These are phyloP conservation scores for Salticus scenicus DNA, from an alignment of 2,888 invertebrate genomes.

Conservation along the genomic window DNA sequence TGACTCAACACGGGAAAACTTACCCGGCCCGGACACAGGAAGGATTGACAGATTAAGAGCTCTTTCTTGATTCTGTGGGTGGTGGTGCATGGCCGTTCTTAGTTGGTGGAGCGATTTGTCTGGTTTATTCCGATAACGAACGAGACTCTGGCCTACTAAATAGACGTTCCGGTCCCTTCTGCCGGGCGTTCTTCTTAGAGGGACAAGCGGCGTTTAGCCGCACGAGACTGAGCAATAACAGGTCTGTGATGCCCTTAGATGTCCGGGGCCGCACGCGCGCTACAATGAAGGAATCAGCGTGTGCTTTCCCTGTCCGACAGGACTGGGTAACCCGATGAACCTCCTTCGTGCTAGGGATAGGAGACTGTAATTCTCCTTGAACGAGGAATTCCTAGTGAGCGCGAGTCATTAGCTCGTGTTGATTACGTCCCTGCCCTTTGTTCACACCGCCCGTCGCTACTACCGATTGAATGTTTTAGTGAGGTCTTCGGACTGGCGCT, in stretches of 20 bases:
- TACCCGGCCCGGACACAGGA: slow-evolving; percentile 53
- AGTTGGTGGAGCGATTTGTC: slow-evolving; percentile 84
- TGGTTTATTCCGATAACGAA: slow-evolving; percentile 86
- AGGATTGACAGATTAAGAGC: slow-evolving; percentile 60
- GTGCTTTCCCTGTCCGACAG: slow-evolving; percentile 80
- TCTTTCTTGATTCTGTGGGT: slow-evolving; percentile 76
- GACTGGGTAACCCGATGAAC: slow-evolving; percentile 82
- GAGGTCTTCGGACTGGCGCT: no score
- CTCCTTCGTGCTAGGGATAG: slow-evolving; percentile 83
- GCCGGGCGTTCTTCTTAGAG: slow-evolving; percentile 31
- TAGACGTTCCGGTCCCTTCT: slow-evolving; percentile 73
- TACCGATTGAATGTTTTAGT: no score
- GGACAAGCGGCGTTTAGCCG: slow-evolving; percentile 34
- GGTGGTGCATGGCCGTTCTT: slow-evolving; percentile 82
- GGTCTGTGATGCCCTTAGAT: slow-evolving; percentile 77
- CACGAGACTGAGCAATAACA: slow-evolving; percentile 34
- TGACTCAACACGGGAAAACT: slow-evolving; percentile 75
- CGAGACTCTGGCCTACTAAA: slow-evolving; percentile 81
- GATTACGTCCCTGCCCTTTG: no score
- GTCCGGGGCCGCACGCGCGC: slow-evolving; percentile 81
- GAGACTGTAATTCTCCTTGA: slow-evolving; percentile 82
- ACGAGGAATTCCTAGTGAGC: no score
- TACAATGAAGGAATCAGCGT: slow-evolving; percentile 80
- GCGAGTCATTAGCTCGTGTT: no score
- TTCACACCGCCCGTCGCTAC: no score